Conservation (phyloP, 2,113 vertebrate species). For the Trochalopteron elliotii region DNA sequence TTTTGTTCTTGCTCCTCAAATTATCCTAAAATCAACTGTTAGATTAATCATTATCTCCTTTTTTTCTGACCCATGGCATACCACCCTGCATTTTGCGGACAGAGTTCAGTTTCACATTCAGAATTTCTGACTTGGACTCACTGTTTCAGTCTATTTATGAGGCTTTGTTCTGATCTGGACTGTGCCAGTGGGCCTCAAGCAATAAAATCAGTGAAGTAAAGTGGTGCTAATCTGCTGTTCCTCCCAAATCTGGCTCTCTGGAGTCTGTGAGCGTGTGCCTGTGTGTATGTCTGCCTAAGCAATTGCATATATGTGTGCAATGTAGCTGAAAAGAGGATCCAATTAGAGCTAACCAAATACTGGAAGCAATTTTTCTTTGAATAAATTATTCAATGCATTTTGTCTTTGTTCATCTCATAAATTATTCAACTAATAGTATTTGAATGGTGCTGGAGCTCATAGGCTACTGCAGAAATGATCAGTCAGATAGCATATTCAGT, state of each 20-base stretch:
- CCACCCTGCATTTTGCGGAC: background rate
- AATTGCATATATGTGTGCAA: background rate
- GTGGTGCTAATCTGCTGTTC: background rate
- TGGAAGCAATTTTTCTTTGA: conserved; percentile 28
- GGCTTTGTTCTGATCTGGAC: background rate
- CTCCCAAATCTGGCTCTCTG: background rate
- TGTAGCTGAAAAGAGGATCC: background rate
- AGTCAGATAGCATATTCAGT: background rate
- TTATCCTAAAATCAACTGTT: background rate
- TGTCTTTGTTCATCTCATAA: conserved; percentile 43
- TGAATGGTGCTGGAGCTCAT: background rate
- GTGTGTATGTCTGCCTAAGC: background rate
- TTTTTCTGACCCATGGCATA: background rate
- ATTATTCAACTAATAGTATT: conserved; percentile 34
- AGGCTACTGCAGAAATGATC: background rate
- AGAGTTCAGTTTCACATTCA: background rate
- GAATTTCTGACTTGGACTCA: background rate
- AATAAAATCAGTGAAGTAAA: background rate
- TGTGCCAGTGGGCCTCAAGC: background rate
- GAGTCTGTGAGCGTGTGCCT: accelerated
- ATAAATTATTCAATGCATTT: conserved; percentile 60
- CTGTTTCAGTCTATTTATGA: background rate
- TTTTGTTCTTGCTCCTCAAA: background rate
- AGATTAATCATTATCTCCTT: background rate
- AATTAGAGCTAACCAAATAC: conserved; percentile 50